Base-by-base conservation (phyloP, 2,113 vertebrate genomes). In the Sciurus niger region DNA sequence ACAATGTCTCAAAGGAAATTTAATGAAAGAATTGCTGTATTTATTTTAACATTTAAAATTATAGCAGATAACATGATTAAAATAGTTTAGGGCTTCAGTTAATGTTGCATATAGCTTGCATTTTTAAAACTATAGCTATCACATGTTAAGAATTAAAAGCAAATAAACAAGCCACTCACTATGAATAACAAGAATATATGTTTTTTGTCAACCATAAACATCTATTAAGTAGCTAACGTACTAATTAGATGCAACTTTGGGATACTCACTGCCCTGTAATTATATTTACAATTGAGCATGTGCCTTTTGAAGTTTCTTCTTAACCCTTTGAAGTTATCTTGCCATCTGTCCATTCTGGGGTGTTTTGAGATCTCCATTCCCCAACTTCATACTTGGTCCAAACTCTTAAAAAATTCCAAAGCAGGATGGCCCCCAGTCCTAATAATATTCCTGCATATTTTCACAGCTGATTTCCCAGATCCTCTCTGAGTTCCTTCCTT, bases 231-330 rank as follows among this genome's bases (percentile, higher is more conserved):
- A 84, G 28, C 32, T 78, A 46, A 89, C 43, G 68, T 78, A 92
- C 30, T 95, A 96, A 91, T 92, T 83, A 95, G 79, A 55, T 85
- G 6, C n/a, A 80, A 70, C 46, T 51, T 89, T 4, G 5, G 25
- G 74, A 77, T 25, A 82, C 12, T 92, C 43, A 22, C 30, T 85
- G 40, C 43, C 37, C 53, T 96, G 20, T 96, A 92, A 93, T 97
- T 92, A 65, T 30, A 9, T 20, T 95, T 43, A 86, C 60, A 92
- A 89, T 67, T 82, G 74, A 70, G 8, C 16, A 43, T 14, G 24
- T 67, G 65, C 63, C 78, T 78, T 93, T 93, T 68, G 55, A 83
- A 89, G 12, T 63, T 76, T 80, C 58, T 92, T 55, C 89, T 76
- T 82, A 89, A 67, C 1, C 51, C 9, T 91, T 88, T 40, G 9